A percentile compares a stretch with the other conserved stretches of the same genome.
These are phyloP conservation scores for Psix sp. DNA, from an alignment of 1,140 invertebrate species.

Conservation along the genomic window DNA sequence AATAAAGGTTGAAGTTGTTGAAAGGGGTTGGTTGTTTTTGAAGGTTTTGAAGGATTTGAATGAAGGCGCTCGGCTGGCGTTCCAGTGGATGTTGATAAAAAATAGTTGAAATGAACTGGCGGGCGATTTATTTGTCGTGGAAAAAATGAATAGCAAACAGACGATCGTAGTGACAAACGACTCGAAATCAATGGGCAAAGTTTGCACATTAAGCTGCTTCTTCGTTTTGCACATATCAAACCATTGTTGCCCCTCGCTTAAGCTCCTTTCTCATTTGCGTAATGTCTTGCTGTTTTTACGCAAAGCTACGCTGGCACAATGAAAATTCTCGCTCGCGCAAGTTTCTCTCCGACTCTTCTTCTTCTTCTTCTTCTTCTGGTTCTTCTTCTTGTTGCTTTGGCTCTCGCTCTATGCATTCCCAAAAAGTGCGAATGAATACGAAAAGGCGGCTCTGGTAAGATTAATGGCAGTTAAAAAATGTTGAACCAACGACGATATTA, in stretches of 20 bases:
- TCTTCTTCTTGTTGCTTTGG: background rate
- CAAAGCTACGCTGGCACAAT: conserved; percentile 47
- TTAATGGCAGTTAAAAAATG: conserved; percentile 28
- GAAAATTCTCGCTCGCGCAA: conserved; percentile 46
- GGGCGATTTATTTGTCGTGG: too few relatives aligned
- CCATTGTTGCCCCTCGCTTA: conserved; percentile 46
- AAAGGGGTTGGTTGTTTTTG: too few relatives aligned
- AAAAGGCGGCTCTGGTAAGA: conserved; percentile 27
- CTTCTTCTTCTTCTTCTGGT: background rate
- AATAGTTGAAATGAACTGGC: too few relatives aligned
- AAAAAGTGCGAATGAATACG: conserved; percentile 39
- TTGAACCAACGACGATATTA: too few relatives aligned
- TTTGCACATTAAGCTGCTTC: conserved; percentile 43
- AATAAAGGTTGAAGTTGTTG: too few relatives aligned
- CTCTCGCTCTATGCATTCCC: conserved; percentile 23
- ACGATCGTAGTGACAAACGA: conserved; percentile 20
- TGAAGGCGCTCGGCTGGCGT: too few relatives aligned
- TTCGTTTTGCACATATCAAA: conserved; percentile 48
- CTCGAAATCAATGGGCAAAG: conserved; percentile 41
- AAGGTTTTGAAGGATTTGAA: too few relatives aligned
- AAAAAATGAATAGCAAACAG: conserved; percentile 10
- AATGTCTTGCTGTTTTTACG: conserved; percentile 58
- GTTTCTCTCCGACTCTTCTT: conserved; percentile 6
- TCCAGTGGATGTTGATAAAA: too few relatives aligned
- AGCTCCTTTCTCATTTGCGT: conserved; percentile 56